Evolutionary conservation across 2,113 vertebrate species (phyloP), one percentile per base, ranked within the genome.

Genomic region (Uria lomvia): DNA sequence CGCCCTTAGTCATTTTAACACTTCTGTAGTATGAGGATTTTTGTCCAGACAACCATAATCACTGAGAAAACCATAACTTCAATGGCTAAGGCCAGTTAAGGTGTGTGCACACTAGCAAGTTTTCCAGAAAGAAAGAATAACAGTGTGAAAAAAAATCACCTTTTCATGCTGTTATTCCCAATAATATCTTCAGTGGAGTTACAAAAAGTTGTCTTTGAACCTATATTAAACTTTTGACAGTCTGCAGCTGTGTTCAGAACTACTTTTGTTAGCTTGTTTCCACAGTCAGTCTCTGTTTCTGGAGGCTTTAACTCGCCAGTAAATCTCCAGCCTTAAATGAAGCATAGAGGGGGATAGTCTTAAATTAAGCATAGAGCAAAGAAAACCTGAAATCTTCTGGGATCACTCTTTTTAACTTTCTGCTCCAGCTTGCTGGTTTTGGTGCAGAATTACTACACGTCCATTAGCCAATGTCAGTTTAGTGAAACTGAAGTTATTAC

Each of bases 251-350:
- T 68, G 68, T 59, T 81, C 52, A 65, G 63, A 80, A 42, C 34
- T 23, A 82, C 45, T 89, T 92, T 34, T 59, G 32, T 58, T 40
- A 81, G 52, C 20, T 12, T 38, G 22, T 77, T 95, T 89, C 73
- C 60, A 84, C 16, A n/a, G 36, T 49, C 49, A 56, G 77, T 36
- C 84, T 86, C 70, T 60, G 30, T 72, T 94, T 55, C 58, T 86
- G 90, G 36, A 88, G 49, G 72, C 62, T 88, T 7, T 36, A 58
- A 91, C 32, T 72, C 29, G 63, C 78, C 78, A 95, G 45, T 56
- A 90, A 85, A 90, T 58, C 21, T 86, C 17, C 18, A 65, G 53
- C 65, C 85, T 76, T 88, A 75, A 92, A 81, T 71, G 34, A 93
- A 73, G 49, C 42, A 60, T 7, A 15, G 11, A 62, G 11, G 23